A percentile compares a stretch with the other conserved stretches of the same genome.
phyloP scores from a whole-genome alignment of 2,113 vertebrate species.

The Oryzias curvinotus region DNA sequence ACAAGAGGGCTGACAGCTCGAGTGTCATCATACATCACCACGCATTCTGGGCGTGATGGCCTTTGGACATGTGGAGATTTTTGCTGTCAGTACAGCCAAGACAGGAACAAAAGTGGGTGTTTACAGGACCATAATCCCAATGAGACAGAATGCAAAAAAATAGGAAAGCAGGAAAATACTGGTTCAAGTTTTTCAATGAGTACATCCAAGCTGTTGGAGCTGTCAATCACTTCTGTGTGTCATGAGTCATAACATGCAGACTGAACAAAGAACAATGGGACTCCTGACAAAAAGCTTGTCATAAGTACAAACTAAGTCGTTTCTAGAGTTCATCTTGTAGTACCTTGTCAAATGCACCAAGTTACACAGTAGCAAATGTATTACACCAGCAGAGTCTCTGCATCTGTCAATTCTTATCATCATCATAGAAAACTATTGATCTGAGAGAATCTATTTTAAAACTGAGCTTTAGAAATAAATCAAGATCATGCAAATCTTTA shows the following conservation, averaged over 20 bases:
- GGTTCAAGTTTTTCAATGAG: slow-evolving; percentile 25
- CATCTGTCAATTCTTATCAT: not conserved
- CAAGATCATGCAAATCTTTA: too few relatives aligned
- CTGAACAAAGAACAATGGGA: slow-evolving; percentile 22
- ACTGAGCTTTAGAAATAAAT: too few relatives aligned
- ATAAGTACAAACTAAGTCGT: slow-evolving; percentile 4
- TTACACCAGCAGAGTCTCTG: not conserved
- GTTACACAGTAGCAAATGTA: not conserved
- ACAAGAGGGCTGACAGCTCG: slow-evolving; percentile 64
- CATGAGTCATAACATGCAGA: slow-evolving; percentile 30
- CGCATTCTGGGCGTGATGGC: slow-evolving; percentile 26
- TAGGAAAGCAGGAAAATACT: slow-evolving; percentile 17
- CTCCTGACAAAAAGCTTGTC: slow-evolving; percentile 16
- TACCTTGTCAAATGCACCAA: not conserved
- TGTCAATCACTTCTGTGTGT: slow-evolving; percentile 28
- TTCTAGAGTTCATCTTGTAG: slow-evolving; percentile 3
- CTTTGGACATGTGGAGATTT: slow-evolving; percentile 24
- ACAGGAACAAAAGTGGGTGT: slow-evolving; percentile 26
- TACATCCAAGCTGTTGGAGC: slow-evolving; percentile 14
- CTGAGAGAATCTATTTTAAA: too few relatives aligned
- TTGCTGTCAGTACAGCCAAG: slow-evolving; percentile 28
- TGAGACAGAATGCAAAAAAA: slow-evolving; percentile 7
- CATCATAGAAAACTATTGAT: too few relatives aligned
- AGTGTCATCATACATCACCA: slow-evolving; percentile 57
- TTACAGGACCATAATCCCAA: slow-evolving; percentile 24